Evolutionary conservation across 1,140 invertebrate species (phyloP), one percentile per base, ranked within the genome.

Genomic region (Octopus sinensis): DNA sequence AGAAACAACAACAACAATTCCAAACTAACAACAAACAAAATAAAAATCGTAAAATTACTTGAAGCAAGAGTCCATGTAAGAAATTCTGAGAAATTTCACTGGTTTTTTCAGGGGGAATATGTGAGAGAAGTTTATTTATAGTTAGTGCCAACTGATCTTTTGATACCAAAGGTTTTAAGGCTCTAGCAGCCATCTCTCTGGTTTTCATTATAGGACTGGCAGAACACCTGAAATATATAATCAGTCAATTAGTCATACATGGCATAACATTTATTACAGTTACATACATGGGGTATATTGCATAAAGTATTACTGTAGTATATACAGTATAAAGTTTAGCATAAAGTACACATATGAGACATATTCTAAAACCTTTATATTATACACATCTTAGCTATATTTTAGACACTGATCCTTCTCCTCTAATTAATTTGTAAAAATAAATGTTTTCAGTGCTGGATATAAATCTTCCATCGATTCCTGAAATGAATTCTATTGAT

Each of bases 121-220:
- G 76, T 78, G 84, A 79, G 43, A 89, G 80, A 30, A 90, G 82
- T 3, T 88, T 77, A 53, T 56, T 71, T 75, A 88, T 71, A 10
- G 88, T 84, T n/a, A 68, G 77, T 5, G 77, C 86, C 80, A 90
- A 79, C 80, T 89, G 86, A 80, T 88, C 87, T 76, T 89, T 88
- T 5, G 91, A 90, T 4, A 95, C 89, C 83, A 96, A 88, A 53
- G 94, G 92, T 53, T 93, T 92, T 10, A 94, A 88, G 76, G 95
- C 93, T 91, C 92, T 92, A 10, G 94, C 93, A 78, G 94, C 92
- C 81, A 95, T 88, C 85, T 93, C 91, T 86, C 95, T 90, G 62
- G 93, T 93, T 90, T 93, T 92, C 81, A 93, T 91, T 78, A 93
- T 92, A 83, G 91, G 89, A 89, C 93, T 90, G 13, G 83, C 83